Evolutionary conservation across 2,797 vertebrate species (phyloP), one percentile per base, ranked within the genome.

Genomic region (Ptychadena robeensis): DNA sequence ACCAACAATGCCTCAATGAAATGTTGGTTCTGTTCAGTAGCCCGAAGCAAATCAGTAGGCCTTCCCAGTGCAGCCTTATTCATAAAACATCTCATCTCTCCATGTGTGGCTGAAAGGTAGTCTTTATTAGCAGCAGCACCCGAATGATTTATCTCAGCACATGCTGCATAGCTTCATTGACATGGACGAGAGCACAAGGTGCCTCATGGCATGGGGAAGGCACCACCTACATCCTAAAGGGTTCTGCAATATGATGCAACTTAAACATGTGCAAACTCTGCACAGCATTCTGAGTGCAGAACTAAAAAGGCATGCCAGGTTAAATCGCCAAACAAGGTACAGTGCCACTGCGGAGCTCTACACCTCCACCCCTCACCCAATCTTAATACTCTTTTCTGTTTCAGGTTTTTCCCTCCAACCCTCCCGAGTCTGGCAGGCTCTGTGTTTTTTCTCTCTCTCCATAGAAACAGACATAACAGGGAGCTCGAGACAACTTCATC

Each of bases 381-480:
- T 88, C 92, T 93, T 88, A 91, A 94, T 94, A 93, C 92, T 88
- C 79, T 82, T 80, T 87, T 90, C 86, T 92, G 37, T 18, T 88
- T 91, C 86, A 84, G 83, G 75, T 85, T 74, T 86, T 73, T 12
- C 61, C 32, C 22, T 83, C 88, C 87, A 89, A 87, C 90, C 91
- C 91, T 89, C 92, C 90, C 71, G 87, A 89, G 91, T 93, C 92
- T 93, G 93, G 95, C 95, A 92, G 88, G 86, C 88, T 11, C 83
- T 48, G 38, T 2, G 81, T 96, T 93, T 96, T 95, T 95, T 96
- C 96, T 91, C 90, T 95, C 94, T 92, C 94, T 91, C 97, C 95
- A 97, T 97, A 94, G 96, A 96, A 96, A 98, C 97, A 94, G 95
- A 95, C 96, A 96, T 94, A 97, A 98, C 96, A 97, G 92, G 86